These are phyloP conservation scores for Naja naja DNA, from an alignment of 2,113 vertebrate genomes.

Conservation along the genomic window DNA sequence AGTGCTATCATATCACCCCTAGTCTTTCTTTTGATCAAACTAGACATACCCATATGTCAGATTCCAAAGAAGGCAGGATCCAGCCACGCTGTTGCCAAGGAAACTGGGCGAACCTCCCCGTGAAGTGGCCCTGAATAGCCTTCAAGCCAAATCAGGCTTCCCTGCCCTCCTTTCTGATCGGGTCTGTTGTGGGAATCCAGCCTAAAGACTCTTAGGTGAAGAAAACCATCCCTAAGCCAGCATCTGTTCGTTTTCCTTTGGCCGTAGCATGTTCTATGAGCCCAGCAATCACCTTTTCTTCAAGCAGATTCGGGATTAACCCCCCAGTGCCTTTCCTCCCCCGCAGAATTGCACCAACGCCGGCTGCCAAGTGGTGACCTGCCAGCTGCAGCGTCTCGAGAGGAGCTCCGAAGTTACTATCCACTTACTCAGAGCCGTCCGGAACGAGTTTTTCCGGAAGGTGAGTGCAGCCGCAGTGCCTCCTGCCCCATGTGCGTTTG, in stretches of 20 bases:
- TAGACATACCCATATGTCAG: neutral
- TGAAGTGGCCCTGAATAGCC: neutral
- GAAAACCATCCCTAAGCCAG: neutral
- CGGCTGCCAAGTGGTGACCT: conserved; percentile 79
- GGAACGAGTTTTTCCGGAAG: conserved; percentile 85
- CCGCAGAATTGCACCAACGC: conserved; percentile 82
- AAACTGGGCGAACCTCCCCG: neutral
- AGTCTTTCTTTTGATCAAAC: neutral
- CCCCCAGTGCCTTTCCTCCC: neutral
- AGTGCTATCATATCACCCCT: neutral
- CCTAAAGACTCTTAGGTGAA: neutral
- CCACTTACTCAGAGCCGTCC: conserved; percentile 78
- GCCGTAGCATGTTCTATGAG: neutral
- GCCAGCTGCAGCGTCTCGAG: conserved; percentile 72
- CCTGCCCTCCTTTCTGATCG: neutral
- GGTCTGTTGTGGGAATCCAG: neutral
- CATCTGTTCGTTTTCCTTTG: neutral
- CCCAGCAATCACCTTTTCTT: neutral
- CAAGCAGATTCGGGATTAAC: neutral
- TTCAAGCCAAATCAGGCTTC: neutral
- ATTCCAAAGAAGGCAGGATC: neutral
- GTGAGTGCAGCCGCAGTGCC: conserved; percentile 57
- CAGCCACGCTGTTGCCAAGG: neutral
- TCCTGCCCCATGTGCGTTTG: neutral
- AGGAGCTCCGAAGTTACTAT: conserved; percentile 68